Base-by-base conservation (phyloP, 2,797 vertebrate species). In the Hippopotamyrus pictus region DNA sequence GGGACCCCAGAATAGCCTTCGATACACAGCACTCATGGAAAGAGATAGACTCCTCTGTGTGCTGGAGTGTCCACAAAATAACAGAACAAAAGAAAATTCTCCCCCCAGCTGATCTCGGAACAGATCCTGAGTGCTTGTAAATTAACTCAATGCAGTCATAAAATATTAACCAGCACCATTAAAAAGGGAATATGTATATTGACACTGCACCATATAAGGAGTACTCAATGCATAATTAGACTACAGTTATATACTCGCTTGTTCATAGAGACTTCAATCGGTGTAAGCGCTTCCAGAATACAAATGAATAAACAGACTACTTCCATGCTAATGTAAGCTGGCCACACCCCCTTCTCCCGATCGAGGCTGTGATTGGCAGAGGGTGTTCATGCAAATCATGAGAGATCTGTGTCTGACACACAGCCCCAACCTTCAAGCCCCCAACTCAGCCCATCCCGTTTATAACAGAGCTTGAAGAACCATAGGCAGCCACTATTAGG, bases 401-500 rank as follows among this genome's bases (percentile, higher is more conserved):
- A 91, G 91, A 89, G 29, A 48, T 93, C 88, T 86, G 93, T 93
- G 90, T 85, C 91, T 91, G 91, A 88, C 88, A 90, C 89, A 92
- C 89, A 91, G 92, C 91, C 90, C 91, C 87, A 88, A 73, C 65
- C 87, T 14, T 33, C 25, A 5, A 25, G 3, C n/a, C 88, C 54
- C 88, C 82, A 90, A 88, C 89, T 54, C 29, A 29, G 90, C 51
- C 9, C 62, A 50, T 41, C 73, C n/a, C 59, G 87, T 87, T 91
- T 90, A 91, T 51, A 88, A 89, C 90, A 69, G 41, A 76, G 90
- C 25, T 65, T 69, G 33, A 54, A 73, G 88, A 59, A 86, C 83
- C 76, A 48, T n/a, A 44, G 54, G 14, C 1, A 8, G 82, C 94
- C 94, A 95, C 94, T 95, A 96, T 96, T 95, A 96, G 94, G 94